Evolutionary conservation across 2,888 invertebrate genomes (phyloP).

Genomic region (Arrhopalites spinosus): DNA sequence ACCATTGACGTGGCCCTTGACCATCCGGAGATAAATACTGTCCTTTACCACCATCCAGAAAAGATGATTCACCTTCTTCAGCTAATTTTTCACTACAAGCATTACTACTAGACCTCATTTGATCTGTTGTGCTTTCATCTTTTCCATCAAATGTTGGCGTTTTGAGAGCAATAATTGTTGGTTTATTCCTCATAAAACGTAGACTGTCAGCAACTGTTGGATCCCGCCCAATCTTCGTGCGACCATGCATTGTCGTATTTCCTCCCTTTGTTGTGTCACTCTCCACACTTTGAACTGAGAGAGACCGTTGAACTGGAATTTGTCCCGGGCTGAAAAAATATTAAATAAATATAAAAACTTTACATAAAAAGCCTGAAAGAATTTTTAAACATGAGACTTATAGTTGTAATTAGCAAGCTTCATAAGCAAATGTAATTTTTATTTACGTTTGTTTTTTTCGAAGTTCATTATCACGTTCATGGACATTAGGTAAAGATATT

Average conservation of each 20-base stretch:
- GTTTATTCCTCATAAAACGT: constrained; percentile 85
- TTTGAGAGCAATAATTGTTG: constrained; percentile 84
- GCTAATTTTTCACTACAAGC: constrained; percentile 11
- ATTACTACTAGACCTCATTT: neutral
- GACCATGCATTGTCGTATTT: neutral
- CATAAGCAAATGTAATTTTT: neutral
- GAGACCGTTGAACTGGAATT: constrained; percentile 16
- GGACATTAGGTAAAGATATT: constrained; percentile 52
- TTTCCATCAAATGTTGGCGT: constrained; percentile 73
- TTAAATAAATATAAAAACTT: constrained; percentile 17
- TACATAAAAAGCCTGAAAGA: neutral
- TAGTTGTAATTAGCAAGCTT: too few species aligned
- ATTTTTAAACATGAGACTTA: too few species aligned
- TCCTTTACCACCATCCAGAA: neutral
- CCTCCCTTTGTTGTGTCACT: constrained; percentile 19
- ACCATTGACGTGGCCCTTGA: neutral
- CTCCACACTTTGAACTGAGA: constrained; percentile 49
- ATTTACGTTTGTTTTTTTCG: neutral
- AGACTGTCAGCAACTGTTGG: constrained; percentile 65
- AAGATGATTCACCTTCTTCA: constrained; percentile 8
- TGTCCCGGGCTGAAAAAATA: constrained; percentile 39
- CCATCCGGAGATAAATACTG: neutral
- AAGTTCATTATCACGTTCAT: constrained; percentile 29
- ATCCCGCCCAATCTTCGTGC: neutral
- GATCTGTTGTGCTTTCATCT: neutral